phyloP scores from a whole-genome alignment of 2,888 invertebrate species.

The Lasioglossum malachurum region DNA sequence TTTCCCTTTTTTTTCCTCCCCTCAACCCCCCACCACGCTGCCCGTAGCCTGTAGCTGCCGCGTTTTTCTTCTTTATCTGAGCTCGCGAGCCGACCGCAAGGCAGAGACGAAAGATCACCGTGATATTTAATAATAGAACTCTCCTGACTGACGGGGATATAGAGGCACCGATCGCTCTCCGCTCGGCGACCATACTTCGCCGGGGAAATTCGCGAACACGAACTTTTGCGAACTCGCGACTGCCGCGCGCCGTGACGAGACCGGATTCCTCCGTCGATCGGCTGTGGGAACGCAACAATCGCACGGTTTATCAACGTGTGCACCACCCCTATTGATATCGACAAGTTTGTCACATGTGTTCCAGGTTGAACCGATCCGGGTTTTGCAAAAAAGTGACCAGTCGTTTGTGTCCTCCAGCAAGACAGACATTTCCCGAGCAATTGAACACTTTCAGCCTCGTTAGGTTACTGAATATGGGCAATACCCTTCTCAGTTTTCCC shows the following conservation, averaged over 20 bases:
- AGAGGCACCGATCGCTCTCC: conserved; percentile 13
- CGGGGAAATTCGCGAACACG: conserved; percentile 17
- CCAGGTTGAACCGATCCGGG: neutral
- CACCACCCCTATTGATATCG: neutral
- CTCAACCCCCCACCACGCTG: neutral
- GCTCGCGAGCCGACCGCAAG: neutral
- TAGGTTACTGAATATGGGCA: too few relatives aligned
- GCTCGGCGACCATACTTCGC: neutral
- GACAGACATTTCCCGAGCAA: too few relatives aligned
- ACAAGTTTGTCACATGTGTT: neutral
- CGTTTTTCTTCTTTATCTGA: neutral
- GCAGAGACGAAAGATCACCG: conserved; percentile 39
- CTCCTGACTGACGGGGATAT: conserved; percentile 37
- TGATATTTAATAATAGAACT: conserved; percentile 46
- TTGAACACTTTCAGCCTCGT: too few relatives aligned
- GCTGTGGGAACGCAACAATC: neutral
- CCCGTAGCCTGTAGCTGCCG: neutral
- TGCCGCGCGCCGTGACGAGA: conserved; percentile 2
- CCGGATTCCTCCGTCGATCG: neutral
- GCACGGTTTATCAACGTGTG: neutral
- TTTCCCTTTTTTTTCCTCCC: conserved; percentile 16
- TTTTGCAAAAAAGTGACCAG: neutral
- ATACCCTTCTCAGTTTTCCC: too few relatives aligned
- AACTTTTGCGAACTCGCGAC: conserved; percentile 14
- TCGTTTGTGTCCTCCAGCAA: too few relatives aligned